These are phyloP conservation scores for Epiblema foenella DNA, from an alignment of 2,888 invertebrate genomes.

Conservation along the genomic window DNA sequence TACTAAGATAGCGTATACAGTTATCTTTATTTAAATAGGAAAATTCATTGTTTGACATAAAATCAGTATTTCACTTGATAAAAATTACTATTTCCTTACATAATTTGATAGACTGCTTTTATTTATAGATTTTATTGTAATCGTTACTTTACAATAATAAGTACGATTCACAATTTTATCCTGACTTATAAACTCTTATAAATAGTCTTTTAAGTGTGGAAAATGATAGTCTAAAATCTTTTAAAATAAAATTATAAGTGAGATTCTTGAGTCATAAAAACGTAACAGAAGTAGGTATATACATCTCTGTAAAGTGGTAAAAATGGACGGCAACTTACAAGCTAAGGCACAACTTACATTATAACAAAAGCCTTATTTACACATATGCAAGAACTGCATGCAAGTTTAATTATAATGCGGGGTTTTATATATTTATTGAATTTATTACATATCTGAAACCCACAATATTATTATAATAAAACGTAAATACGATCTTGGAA, in stretches of 20 bases:
- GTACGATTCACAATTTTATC: too few species aligned
- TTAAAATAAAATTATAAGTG: constrained; percentile 2
- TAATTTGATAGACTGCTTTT: background rate
- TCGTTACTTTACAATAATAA: too few species aligned
- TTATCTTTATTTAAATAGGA: constrained; percentile 28
- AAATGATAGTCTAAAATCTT: background rate
- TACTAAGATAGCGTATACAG: constrained; percentile 14
- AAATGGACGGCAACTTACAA: constrained; percentile 29
- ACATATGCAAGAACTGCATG: too few species aligned
- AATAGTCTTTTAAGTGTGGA: background rate
- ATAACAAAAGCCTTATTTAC: background rate
- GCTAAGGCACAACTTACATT: constrained; percentile 20
- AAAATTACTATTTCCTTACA: too few species aligned
- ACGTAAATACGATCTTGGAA: too few species aligned
- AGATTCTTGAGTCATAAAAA: constrained; percentile 22
- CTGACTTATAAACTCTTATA: too few species aligned
- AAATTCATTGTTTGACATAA: constrained; percentile 8
- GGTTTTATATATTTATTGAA: too few species aligned
- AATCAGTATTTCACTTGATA: background rate
- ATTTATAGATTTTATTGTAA: background rate
- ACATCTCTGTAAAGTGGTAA: constrained; percentile 9
- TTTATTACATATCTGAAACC: too few species aligned
- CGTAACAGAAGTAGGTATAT: constrained; percentile 2
- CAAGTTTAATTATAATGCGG: too few species aligned
- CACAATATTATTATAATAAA: too few species aligned